Percentiles rank a stretch among this genome's conserved stretches.
Conservation (phyloP, 2,797 vertebrate species). For the Sciurus vulgaris region DNA sequence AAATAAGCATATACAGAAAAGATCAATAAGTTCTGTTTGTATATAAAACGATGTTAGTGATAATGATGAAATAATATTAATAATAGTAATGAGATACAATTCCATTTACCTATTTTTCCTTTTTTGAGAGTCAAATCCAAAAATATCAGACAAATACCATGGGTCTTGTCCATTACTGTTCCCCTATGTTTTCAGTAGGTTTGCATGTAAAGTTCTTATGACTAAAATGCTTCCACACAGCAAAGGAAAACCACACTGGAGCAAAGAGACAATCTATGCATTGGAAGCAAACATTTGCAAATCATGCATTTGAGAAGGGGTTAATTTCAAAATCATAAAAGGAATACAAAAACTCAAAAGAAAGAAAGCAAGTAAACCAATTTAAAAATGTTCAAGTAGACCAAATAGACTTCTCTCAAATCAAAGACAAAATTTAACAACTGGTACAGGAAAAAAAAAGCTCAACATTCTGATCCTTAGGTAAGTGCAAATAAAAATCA, state of each 20-base stretch:
- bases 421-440: not conserved
- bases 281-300: not conserved
- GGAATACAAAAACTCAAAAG: not conserved
- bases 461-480: not conserved
- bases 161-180: not conserved
- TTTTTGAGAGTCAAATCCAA: not conserved
- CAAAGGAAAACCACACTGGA: not conserved
- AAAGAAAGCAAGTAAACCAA: not conserved
- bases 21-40: not conserved
- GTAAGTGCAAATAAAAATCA: not conserved
- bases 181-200: not conserved
- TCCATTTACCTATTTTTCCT: too few species aligned
- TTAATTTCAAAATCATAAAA: not conserved
- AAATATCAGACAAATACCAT: not conserved
- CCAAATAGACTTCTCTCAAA: not conserved
- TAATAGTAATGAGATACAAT: not conserved
- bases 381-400: not conserved
- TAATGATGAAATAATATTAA: not conserved
- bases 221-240: not conserved
- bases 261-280: not conserved
- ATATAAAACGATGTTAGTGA: not conserved
- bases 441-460: not conserved
- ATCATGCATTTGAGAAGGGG: not conserved
- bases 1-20: not conserved
- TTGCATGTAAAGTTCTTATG: not conserved